Evolutionary conservation across 2,888 invertebrate genomes (phyloP).

Genomic region (Marasmarcha lunaedactyla): DNA sequence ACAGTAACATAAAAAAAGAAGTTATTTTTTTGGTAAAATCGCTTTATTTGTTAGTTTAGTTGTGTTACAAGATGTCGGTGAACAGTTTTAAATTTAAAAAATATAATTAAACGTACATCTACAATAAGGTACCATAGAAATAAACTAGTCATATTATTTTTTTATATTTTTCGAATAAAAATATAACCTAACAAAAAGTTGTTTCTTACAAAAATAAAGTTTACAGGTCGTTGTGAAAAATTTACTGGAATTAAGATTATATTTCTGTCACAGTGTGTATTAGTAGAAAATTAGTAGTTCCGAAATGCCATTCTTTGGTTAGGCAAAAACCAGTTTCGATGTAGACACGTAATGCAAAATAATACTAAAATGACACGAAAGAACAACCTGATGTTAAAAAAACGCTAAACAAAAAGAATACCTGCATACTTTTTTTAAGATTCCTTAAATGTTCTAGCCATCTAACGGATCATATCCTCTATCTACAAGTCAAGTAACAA

Average conservation of each 20-base stretch:
- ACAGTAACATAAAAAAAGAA: not conserved
- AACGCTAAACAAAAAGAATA: slow-evolving; percentile 22
- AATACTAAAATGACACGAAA: slow-evolving; percentile 6
- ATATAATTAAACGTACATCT: not conserved
- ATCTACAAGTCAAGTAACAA: slow-evolving; percentile 35
- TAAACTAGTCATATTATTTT: not conserved
- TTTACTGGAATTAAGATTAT: not conserved
- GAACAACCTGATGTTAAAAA: slow-evolving; percentile 23
- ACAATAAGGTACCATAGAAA: not conserved
- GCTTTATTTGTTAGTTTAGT: not conserved
- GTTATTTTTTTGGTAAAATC: not conserved
- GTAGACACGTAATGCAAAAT: not conserved
- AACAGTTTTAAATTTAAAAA: not conserved
- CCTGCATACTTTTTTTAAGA: slow-evolving; percentile 14
- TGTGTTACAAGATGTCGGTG: not conserved
- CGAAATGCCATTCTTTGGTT: slow-evolving; percentile 46
- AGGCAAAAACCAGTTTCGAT: slow-evolving; percentile 22
- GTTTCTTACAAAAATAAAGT: not conserved
- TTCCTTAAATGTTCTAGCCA: slow-evolving; percentile 34
- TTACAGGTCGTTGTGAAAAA: not conserved
- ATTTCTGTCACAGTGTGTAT: slow-evolving; percentile 4
- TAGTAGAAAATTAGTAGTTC: slow-evolving; percentile 1
- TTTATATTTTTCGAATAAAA: not conserved
- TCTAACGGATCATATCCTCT: slow-evolving; percentile 55
- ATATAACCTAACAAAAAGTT: not conserved